Evolutionary conservation across 1,140 invertebrate genomes (phyloP), one percentile per base, ranked within the genome.

Genomic region (Pissodes strobi): DNA sequence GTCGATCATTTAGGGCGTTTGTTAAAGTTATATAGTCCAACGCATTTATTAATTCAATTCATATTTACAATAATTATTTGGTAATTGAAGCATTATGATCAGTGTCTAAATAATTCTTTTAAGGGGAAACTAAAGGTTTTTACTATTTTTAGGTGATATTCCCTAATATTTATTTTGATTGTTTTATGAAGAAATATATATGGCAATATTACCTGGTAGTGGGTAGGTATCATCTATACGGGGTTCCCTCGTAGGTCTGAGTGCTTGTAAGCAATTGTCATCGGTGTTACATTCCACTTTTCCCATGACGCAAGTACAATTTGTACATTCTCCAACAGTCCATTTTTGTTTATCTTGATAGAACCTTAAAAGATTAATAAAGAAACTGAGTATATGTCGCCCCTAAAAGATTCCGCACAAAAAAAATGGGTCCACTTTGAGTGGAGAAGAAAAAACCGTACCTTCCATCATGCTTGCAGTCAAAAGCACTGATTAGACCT

Each of bases 281-380:
- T 70, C 76, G 19, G 76, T 76, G 34, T 72, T 69, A 66, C 88
- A 90, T 55, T 82, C 82, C 23, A 87, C 82, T 18, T 81, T 78
- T 4, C 86, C 84, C 10, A 71, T 64, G 37, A 72, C 75, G 71
- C 88, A 90, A 45, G 79, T 79, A 72, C 88, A 90, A 18, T 82
- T 78, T 0, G 85, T 86, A 75, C 88, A 90, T 57, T 80, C 80
- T 73, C 86, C 84, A 3, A 84, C 79, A 67, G 81, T 82, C 86
- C 86, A 88, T 37, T 79, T 79, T 57, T 87, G 82, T 9, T 86
- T 85, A 53, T 89, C 85, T 1, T 79, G 74, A 76, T 86, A 88
- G 46, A 73, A 55, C 25, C 62, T 63, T 17, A 39, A 18, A 37
- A 43, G 37, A 8, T 12, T 8, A 39, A 39, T 6, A 39, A n/a